Evolutionary conservation across 2,797 vertebrate genomes (phyloP), one percentile per base, ranked within the genome.

Genomic region (Leptatherina wallacei): DNA sequence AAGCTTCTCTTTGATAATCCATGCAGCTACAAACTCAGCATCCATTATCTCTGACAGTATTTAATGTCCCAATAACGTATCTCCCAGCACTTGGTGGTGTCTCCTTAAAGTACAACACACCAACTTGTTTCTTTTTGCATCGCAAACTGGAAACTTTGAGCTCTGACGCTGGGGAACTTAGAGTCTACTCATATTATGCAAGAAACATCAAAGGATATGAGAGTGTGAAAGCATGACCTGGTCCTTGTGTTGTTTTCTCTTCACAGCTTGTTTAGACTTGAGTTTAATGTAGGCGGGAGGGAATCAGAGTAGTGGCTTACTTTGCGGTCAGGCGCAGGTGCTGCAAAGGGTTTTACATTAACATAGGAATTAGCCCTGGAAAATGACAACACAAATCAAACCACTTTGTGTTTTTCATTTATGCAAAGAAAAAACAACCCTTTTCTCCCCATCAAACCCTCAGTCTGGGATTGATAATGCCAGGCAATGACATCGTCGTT

Each of bases 11-110:
- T 69, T 72, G 75, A 80, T 88, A 89, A 91, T 91, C 87, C 80
- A 80, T 71, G 73, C 64, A 24, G 80, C 69, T 20, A 65, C 80
- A 73, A 61, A 82, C 61, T 77, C 71, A 64, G 80, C 40, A 58
- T 75, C 33, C 59, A 33, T 36, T 61, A 72, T 81, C 71, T 67
- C 69, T 58, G 60, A 38, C 73, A 58, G 67, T 49, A n/a, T 67
- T 61, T 60, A 78, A 90, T 88, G 90, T 89, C 76, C 85, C 56
- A 32, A 70, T 64, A 42, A 62, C 82, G 86, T 90, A 86, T 91
- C 84, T 84, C 75, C 47, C 20, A 0, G 61, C 74, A 70, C 79
- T 88, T 61, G 44, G 64, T 35, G 55, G 62, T 24, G 64, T 68
- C 69, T 67, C 69, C 74, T 83, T 73, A 60, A 61, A 78, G 77